Percentiles rank a stretch among this genome's conserved stretches.
Conservation (phyloP, 2,113 vertebrate species). For the Pagrus major region DNA sequence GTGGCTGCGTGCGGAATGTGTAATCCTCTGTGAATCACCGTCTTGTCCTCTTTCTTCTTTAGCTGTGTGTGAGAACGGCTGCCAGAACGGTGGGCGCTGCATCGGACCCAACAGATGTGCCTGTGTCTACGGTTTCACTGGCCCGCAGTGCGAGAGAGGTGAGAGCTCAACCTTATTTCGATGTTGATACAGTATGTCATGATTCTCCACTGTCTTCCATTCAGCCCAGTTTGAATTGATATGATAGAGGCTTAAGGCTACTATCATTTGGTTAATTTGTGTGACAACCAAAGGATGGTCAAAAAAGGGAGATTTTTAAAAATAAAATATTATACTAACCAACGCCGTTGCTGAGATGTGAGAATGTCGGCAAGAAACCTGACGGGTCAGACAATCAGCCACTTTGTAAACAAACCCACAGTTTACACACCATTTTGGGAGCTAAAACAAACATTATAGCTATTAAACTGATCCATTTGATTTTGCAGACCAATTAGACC, state of each 20-base stretch:
- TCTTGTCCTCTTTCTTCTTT: conserved; percentile 18
- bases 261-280: no score
- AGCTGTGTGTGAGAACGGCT: conserved; percentile 96
- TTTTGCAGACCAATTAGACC: background rate
- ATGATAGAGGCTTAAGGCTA: background rate
- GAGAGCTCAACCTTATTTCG: conserved; percentile 58
- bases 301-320: no score
- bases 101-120: conserved; percentile 97
- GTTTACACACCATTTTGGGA: background rate
- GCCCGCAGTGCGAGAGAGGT: conserved; percentile 98
- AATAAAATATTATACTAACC: background rate
- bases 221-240: background rate
- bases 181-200: background rate
- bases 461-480: background rate
- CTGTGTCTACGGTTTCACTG: conserved; percentile 97
- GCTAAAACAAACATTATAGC: background rate
- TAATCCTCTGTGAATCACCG: background rate
- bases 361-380: background rate
- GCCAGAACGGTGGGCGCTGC: conserved; percentile 96
- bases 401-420: background rate
- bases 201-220: background rate
- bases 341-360: background rate
- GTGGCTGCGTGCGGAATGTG: background rate
- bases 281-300: background rate
- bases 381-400: no score